phyloP scores from a whole-genome alignment of 30 jellyfish, hydroid and myxozoan species.

The Rhopilema esculentum region DNA sequence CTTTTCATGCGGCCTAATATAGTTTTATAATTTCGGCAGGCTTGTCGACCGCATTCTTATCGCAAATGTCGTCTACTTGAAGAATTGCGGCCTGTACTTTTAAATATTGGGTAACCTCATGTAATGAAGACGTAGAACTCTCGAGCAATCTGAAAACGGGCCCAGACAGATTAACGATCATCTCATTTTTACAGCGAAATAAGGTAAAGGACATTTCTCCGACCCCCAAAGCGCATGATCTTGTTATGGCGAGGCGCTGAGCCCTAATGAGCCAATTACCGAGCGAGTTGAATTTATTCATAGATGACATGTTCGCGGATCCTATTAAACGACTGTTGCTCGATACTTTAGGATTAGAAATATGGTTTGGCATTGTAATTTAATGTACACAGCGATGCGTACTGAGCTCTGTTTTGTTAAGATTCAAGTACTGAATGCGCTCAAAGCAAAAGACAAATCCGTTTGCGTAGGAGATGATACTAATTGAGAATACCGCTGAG shows the following conservation, averaged over 20 bases:
- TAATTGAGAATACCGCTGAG: slow-evolving; percentile 6
- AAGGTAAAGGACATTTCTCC: neutral
- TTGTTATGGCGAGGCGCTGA: slow-evolving; percentile 29
- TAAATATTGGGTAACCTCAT: neutral
- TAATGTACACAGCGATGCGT: neutral
- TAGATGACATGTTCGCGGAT: slow-evolving; percentile 19
- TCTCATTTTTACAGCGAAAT: slow-evolving; percentile 1
- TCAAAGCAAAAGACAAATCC: slow-evolving; percentile 13
- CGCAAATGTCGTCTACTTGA: neutral
- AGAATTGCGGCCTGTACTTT: neutral
- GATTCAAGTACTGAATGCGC: neutral
- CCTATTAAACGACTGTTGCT: slow-evolving; percentile 4
- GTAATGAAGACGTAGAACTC: neutral
- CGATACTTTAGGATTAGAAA: slow-evolving; percentile 6
- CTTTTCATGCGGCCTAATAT: neutral
- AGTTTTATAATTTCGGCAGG: neutral
- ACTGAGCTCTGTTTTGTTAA: neutral
- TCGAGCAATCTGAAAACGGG: neutral
- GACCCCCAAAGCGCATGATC: slow-evolving; percentile 23
- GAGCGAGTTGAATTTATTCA: slow-evolving; percentile 20
- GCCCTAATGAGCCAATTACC: slow-evolving; percentile 33
- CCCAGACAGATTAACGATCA: slow-evolving; percentile 21
- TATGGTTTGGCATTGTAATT: neutral
- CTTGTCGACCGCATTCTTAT: neutral
- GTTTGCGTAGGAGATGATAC: slow-evolving; percentile 42